phyloP scores from a whole-genome alignment of 2,113 vertebrate genomes.

The Tinamus guttatus region DNA sequence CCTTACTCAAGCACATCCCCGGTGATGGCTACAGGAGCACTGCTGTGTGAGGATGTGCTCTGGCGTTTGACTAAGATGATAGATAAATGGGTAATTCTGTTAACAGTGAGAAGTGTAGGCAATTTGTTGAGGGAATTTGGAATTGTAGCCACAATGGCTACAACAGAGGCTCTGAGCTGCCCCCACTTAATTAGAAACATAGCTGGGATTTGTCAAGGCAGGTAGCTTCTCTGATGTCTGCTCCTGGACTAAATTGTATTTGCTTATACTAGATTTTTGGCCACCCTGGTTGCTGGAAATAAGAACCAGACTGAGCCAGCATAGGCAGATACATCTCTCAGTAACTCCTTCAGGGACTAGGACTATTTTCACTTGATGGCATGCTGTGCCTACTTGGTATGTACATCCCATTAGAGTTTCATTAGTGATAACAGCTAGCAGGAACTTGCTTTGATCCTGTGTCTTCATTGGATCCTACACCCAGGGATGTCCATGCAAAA shows the following conservation, averaged over 20 bases:
- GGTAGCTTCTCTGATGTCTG: constrained; percentile 38
- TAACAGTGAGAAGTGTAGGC: neutral
- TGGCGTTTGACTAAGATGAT: neutral
- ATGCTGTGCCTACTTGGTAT: neutral
- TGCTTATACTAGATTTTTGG: constrained; percentile 6
- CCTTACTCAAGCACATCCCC: neutral
- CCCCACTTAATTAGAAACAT: constrained; percentile 10
- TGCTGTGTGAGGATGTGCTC: neutral
- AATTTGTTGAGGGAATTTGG: constrained; percentile 63
- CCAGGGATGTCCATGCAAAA: neutral
- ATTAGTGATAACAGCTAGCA: neutral
- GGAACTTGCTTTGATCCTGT: neutral
- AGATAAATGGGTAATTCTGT: constrained; percentile 32
- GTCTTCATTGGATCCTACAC: neutral
- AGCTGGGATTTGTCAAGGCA: constrained; percentile 43
- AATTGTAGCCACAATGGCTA: neutral
- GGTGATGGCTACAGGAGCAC: neutral
- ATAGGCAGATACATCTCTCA: neutral
- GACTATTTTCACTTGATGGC: neutral
- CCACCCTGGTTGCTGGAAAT: constrained; percentile 1
- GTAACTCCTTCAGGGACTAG: neutral
- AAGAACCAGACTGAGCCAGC: neutral
- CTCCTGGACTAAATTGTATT: constrained; percentile 19
- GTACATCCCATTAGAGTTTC: neutral
- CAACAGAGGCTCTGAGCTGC: constrained; percentile 30